Evolutionary conservation across 53 echinoderm and acorn worm species (phyloP).

Genomic region (Holothuria leucospilota): DNA sequence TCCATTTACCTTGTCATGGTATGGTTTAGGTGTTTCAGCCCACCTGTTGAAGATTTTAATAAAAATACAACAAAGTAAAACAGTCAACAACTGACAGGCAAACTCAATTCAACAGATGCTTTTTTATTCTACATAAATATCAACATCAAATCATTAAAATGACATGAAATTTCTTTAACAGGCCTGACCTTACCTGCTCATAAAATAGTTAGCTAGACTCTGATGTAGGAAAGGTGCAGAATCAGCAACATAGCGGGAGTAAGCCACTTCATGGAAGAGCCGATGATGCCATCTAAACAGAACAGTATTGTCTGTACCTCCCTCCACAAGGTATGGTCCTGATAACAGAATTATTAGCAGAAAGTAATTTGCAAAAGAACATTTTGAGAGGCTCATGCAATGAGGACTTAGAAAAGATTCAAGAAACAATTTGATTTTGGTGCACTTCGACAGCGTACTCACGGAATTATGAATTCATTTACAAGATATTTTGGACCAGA

Average conservation of each 20-base stretch:
- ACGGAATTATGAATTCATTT: too few species aligned
- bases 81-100: background rate
- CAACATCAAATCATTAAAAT: too few species aligned
- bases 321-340: conserved; percentile 93
- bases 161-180: background rate
- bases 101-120: background rate
- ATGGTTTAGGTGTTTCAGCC: conserved; percentile 91
- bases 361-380: background rate
- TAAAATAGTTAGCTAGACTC: conserved; percentile 88
- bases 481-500: too few species aligned
- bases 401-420: background rate
- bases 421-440: too few species aligned
- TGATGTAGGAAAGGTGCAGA: conserved; percentile 73
- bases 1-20: conserved; percentile 75
- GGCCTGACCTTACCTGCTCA: conserved; percentile 67
- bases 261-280: conserved; percentile 85
- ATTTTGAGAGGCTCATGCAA: background rate
- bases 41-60: conserved; percentile 48
- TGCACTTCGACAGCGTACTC: too few species aligned
- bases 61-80: background rate
- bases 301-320: conserved; percentile 83
- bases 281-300: conserved; percentile 94
- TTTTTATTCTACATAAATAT: background rate
- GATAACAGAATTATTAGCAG: conserved; percentile 4
- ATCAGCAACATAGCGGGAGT: conserved; percentile 71